Base-by-base conservation (phyloP, 2,888 invertebrate genomes). In the Ichneumoninae sp. region DNA sequence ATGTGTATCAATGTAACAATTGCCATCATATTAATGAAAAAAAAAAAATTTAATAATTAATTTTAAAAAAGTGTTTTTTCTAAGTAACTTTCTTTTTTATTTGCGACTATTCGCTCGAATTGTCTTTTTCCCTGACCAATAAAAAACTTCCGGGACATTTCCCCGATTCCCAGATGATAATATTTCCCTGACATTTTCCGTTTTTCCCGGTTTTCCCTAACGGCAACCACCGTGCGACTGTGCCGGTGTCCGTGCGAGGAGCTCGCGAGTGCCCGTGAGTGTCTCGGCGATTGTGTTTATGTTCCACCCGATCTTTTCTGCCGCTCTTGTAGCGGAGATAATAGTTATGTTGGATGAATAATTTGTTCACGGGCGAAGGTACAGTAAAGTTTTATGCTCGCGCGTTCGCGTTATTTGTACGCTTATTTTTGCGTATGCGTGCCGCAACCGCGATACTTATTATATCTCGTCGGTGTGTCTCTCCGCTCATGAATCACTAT, bases 401-500 rank as follows among this genome's bases (percentile, higher is more conserved):
- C 50, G 47, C 52, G 40, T 44, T 68, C 66, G 22, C 33, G 33
- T 8, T 52, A 71, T 52, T 26, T n/a, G 65, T n/a, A 30, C 10
- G 13, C 36, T 57, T 54, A 65, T 36, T 47, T 52, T 30, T 3
- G 30, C 57, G 66, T 16, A 6, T 63, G 52, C 44, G 33, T 22
- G 33, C 54, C 47, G 13, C 16, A 22, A 19, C 52, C 22, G 47
- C 44, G 68, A 80, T 80, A 10, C 54, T 80, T 80, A 74, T 68
- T 52, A 65, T 65, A 22, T 63, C 63, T 57, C 65, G 71, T 54
- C 19, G 54, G 54, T 80, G 71, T 79, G 73, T 74, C 44, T 73
- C 70, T 44, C 44, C 71, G 47, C 44, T n/a, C 30, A 33, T 68
- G 44, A 54, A 80, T 80, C 73, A 74, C 73, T 80, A 66, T 73